These are phyloP conservation scores for Macrostomum cliftonense DNA, from an alignment of 2,888 invertebrate species.

Conservation along the genomic window DNA sequence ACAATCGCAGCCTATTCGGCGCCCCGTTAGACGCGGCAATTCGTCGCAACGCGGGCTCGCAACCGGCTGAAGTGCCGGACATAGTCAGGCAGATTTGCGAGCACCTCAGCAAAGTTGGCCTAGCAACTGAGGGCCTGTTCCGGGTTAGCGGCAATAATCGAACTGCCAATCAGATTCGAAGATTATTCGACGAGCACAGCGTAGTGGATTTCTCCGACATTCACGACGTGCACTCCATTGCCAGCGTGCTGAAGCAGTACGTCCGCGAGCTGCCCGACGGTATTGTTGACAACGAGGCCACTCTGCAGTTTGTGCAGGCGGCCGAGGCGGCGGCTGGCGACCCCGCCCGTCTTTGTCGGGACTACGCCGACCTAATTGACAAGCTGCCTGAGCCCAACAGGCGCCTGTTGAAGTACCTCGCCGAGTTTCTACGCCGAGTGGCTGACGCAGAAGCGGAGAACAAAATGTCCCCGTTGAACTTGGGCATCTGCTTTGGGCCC, in stretches of 20 bases:
- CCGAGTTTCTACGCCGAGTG: slow-evolving; percentile 37
- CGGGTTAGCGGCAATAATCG: slow-evolving; percentile 43
- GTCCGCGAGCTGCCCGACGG: slow-evolving; percentile 41
- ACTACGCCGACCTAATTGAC: slow-evolving; percentile 17
- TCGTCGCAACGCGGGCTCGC: slow-evolving; percentile 9
- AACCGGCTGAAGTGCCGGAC: slow-evolving; percentile 12
- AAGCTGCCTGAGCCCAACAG: slow-evolving; percentile 37
- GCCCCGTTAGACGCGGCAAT: too few species aligned
- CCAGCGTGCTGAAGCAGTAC: slow-evolving; percentile 44
- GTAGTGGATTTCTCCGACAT: slow-evolving; percentile 42
- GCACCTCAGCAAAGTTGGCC: slow-evolving; percentile 24
- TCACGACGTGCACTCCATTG: slow-evolving; percentile 42
- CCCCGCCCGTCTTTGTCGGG: too few species aligned
- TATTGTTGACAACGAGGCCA: slow-evolving; percentile 38
- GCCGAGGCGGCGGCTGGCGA: slow-evolving; percentile 4
- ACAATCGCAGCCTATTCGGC: too few species aligned
- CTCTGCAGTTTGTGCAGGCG: slow-evolving; percentile 29
- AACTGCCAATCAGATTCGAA: slow-evolving; percentile 41
- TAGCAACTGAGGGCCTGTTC: slow-evolving; percentile 41
- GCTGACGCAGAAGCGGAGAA: slow-evolving; percentile 30
- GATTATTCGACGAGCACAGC: slow-evolving; percentile 42
- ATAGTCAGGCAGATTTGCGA: slow-evolving; percentile 15
- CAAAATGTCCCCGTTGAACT: slow-evolving; percentile 37
- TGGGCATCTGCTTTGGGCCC: slow-evolving; percentile 40
- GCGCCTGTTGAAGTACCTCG: slow-evolving; percentile 35